These are phyloP conservation scores for Clepsis dumicolana DNA, from an alignment of 2,888 invertebrate genomes.

Conservation along the genomic window DNA sequence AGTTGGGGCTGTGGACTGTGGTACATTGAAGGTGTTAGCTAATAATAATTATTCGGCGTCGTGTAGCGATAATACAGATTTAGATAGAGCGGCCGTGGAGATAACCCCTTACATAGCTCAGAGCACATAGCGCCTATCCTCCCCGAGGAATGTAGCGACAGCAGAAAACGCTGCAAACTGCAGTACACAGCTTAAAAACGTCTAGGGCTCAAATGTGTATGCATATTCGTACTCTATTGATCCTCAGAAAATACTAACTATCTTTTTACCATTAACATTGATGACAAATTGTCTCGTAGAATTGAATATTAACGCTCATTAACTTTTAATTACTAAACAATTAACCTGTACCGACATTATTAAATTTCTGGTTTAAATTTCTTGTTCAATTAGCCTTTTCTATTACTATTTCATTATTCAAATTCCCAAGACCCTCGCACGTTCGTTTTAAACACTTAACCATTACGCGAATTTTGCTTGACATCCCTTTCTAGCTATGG, in stretches of 20 bases:
- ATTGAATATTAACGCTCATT: no score
- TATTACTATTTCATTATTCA: not conserved
- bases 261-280: not conserved
- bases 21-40: constrained; percentile 46
- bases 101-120: constrained; percentile 86
- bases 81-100: constrained; percentile 80
- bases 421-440: not conserved
- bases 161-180: constrained; percentile 48
- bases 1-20: not conserved
- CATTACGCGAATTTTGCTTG: no score
- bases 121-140: constrained; percentile 79
- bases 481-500: no score
- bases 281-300: not conserved
- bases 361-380: constrained; percentile 38
- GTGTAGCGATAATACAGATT: constrained; percentile 84
- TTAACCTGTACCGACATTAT: constrained; percentile 19
- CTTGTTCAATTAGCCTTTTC: constrained; percentile 17
- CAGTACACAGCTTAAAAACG: no score
- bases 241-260: not conserved
- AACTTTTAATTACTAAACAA: not conserved
- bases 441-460: not conserved
- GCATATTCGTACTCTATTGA: no score
- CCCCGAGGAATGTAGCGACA: constrained; percentile 60
- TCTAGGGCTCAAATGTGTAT: no score
- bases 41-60: constrained; percentile 84